Percentiles rank a stretch among this genome's conserved stretches.
phyloP scores from a whole-genome alignment of 1,140 invertebrate species.

The Tetranychus urticae region DNA sequence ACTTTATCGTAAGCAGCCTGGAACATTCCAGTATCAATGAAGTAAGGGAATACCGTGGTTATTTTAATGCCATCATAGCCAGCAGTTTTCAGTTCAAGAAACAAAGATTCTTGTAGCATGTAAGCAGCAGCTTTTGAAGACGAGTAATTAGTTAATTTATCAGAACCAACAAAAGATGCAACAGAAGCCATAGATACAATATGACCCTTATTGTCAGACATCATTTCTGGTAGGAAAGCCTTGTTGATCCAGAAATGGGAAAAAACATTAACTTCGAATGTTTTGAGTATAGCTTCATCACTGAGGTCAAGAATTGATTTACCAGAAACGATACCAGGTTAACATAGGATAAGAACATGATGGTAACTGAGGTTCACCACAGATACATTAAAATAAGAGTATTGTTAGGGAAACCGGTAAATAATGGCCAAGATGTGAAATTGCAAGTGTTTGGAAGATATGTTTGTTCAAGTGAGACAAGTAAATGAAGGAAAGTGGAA shows the following conservation, averaged over 20 bases:
- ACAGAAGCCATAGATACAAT: slow-evolving; percentile 33
- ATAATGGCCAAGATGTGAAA: no score
- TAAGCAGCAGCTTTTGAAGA: slow-evolving; percentile 83
- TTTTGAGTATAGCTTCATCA: slow-evolving; percentile 37
- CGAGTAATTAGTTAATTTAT: slow-evolving; percentile 78
- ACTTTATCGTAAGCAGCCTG: slow-evolving; percentile 27
- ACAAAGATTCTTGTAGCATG: slow-evolving; percentile 68
- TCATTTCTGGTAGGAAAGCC: slow-evolving; percentile 44
- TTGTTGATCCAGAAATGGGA: slow-evolving; percentile 36
- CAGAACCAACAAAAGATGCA: slow-evolving; percentile 31
- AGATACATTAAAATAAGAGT: no score
- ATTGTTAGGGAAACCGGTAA: no score
- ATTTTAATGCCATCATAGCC: slow-evolving; percentile 49
- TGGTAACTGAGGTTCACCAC: no score
- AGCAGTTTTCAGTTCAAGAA: slow-evolving; percentile 34
- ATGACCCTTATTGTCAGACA: slow-evolving; percentile 54
- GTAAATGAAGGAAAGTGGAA: no score
- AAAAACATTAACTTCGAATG: slow-evolving; percentile 36
- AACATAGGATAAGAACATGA: no score
- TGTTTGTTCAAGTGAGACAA: no score
- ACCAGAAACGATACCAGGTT: slow-evolving; percentile 60
- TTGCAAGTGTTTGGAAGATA: no score
- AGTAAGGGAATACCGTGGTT: slow-evolving; percentile 70
- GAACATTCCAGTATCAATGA: slow-evolving; percentile 89
- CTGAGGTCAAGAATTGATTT: slow-evolving; percentile 54